Evolutionary conservation across 2,797 vertebrate genomes (phyloP).

Genomic region (Miichthys miiuy): DNA sequence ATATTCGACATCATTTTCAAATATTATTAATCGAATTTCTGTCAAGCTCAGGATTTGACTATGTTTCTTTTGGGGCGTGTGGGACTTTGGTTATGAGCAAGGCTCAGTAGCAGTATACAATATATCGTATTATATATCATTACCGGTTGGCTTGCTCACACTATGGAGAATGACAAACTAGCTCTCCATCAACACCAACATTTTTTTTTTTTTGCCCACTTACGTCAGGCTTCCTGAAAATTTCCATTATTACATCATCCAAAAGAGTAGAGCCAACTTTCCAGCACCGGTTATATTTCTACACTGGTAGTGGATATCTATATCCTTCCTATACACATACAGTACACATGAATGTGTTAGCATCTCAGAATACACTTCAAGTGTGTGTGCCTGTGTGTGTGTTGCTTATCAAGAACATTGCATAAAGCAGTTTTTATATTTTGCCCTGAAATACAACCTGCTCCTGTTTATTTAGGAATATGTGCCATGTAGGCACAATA

Average conservation of each 20-base stretch:
- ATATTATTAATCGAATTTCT: too few species aligned
- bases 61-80: background rate
- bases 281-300: background rate
- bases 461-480: background rate
- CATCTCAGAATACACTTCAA: background rate
- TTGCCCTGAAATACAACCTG: background rate
- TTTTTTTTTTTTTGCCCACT: too few species aligned
- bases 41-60: background rate
- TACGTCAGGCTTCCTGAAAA: background rate
- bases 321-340: background rate
- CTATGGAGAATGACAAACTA: background rate
- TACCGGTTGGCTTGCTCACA: background rate
- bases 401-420: background rate
- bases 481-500: background rate
- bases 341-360: background rate
- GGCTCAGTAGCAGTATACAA: background rate
- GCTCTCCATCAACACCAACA: background rate
- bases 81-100: background rate
- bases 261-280: background rate
- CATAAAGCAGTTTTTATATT: background rate
- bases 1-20: background rate
- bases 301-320: background rate
- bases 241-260: background rate
- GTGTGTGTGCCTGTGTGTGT: background rate
- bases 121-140: background rate